Evolutionary conservation across 2,113 vertebrate genomes (phyloP), one percentile per base, ranked within the genome.

Genomic region (Sitta europaea): DNA sequence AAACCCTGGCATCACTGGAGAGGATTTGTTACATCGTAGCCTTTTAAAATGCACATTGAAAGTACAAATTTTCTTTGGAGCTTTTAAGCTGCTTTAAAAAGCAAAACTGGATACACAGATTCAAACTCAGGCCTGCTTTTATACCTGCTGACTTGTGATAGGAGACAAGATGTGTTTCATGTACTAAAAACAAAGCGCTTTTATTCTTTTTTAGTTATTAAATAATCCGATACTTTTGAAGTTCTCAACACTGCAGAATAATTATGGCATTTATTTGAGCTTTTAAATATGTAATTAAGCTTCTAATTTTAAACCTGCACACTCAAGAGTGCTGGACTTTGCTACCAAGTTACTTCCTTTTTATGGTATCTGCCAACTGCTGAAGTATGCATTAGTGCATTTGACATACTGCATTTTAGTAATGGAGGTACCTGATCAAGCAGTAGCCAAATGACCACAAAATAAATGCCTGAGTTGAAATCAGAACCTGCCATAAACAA

Each of bases 221-320:
- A 89, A 63, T 67, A 89, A 57, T 62, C 35, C 0, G 0, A 79
- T 91, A 48, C 15, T 83, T 91, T 6, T 42, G 62, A 90, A 87
- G 58, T 87, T 68, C 62, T 91, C 2, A 2, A 35, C 42, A 85
- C 29, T 66, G 45, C 4, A 8, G 74, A 91, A 88, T 28, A 96
- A 77, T 80, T 38, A 83, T 54, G 54, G 51, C 38, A n/a, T 54
- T 93, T 70, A 81, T 78, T 94, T 95, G 86, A 75, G 42, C 5
- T 55, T 74, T 83, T 94, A 86, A 92, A 90, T 90, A 66, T 57
- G 50, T 68, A 92, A 36, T 84, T 86, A 93, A 86, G 67, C 85
- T 76, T 91, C 87, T 92, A 76, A 94, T 96, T 92, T 96, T 93
- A 95, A 90, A 93, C 71, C 79, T 91, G 74, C 54, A 54, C 33